Conservation (phyloP, 92 coral and sea anemone species). For the Palythoa heliodiscus region DNA sequence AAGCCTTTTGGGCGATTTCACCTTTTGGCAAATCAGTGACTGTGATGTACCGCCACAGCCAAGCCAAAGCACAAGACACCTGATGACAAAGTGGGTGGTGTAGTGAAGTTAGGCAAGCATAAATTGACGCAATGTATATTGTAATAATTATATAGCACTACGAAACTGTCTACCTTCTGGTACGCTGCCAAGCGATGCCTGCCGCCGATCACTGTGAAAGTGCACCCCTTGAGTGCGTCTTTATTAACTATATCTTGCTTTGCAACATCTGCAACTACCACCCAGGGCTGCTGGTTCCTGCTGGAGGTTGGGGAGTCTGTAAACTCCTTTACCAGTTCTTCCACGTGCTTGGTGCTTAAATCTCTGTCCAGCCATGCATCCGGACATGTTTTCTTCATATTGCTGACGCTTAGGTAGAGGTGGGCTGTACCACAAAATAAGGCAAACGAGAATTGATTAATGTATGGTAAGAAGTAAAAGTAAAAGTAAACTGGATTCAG, state of each 20-base stretch:
- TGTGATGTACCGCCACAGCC: too few relatives aligned
- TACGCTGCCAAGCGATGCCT: constrained; percentile 50
- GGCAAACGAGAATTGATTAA: not conserved
- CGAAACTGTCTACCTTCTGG: constrained; percentile 33
- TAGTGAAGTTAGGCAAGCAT: too few relatives aligned
- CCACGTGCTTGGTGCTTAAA: not conserved
- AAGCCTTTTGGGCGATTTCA: too few relatives aligned
- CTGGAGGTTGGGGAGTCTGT: constrained; percentile 5
- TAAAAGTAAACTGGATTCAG: too few relatives aligned
- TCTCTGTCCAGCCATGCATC: constrained; percentile 38
- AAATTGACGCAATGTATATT: too few relatives aligned
- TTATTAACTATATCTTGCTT: not conserved
- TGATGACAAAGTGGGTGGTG: too few relatives aligned
- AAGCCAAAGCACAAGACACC: too few relatives aligned
- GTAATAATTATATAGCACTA: not conserved
- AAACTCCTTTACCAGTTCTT: constrained; percentile 14
- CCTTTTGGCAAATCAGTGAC: too few relatives aligned
- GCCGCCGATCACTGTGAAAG: constrained; percentile 44
- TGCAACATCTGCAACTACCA: constrained; percentile 23
- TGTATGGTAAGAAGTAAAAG: not conserved
- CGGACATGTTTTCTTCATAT: constrained; percentile 23
- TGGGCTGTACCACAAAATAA: constrained; percentile 1
- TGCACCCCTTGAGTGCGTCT: constrained; percentile 31
- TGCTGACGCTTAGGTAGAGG: not conserved
- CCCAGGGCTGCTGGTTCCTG: constrained; percentile 48